Evolutionary conservation across 2,797 vertebrate species (phyloP), one percentile per base, ranked within the genome.

Genomic region (Sternarchorhynchus goeldii): DNA sequence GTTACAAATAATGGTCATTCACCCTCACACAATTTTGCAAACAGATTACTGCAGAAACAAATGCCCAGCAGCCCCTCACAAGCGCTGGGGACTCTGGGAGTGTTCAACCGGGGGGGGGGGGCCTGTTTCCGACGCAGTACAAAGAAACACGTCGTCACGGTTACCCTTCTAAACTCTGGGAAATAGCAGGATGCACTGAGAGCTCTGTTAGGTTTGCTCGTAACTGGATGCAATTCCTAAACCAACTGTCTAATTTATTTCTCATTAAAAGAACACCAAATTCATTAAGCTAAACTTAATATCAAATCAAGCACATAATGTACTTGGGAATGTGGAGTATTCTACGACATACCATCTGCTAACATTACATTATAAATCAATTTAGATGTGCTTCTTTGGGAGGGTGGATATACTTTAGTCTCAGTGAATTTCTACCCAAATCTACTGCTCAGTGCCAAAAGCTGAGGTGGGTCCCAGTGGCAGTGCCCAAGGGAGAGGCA

Each of bases 1-100:
- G 72, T 81, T 80, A 76, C 64, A 73, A 65, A 75, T 75, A 65
- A 80, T 31, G 45, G 68, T 67, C 62, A 70, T 76, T 81, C 56
- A 73, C 68, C 29, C 5, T 45, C 58, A 66, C 69, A 77, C 58
- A 74, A 78, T 73, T 78, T 82, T 18, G 58, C 53, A 70, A 75
- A 79, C 41, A 76, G 41, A 81, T 74, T 73, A 58, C 69, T 18
- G 7, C 39, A n/a, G 64, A 72, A 81, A 62, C 41, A 21, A 78
- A 78, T 65, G 36, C 41, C 14, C 62, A 65, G 50, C 50, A 10
- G 41, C 32, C 12, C 45, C 41, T 41, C 57, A 21, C 20, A 60
- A 39, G 29, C 73, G 69, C 55, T 29, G 62, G 65, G 70, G 77
- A 76, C 55, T 60, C 67, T 16, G 34, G 60, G 58, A 63, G 72